Percentiles rank a stretch among this genome's conserved stretches.
phyloP scores from a whole-genome alignment of 1,140 invertebrate species.

The Hylaeus volcanicus region DNA sequence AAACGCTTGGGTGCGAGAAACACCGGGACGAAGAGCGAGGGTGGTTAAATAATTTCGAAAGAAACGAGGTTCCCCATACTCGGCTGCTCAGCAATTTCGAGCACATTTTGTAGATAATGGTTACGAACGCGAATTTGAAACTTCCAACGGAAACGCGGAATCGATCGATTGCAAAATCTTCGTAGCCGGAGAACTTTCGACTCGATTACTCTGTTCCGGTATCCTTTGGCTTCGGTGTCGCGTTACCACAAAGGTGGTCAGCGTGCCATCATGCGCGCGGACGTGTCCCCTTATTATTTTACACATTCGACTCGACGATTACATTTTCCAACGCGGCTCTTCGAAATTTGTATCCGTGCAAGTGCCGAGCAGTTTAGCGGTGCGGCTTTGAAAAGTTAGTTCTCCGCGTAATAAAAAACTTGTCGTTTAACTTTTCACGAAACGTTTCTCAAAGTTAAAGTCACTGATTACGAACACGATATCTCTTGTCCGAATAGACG shows the following conservation, averaged over 20 bases:
- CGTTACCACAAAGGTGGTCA: slow-evolving; percentile 71
- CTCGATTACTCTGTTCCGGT: slow-evolving; percentile 67
- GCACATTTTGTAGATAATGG: slow-evolving; percentile 4
- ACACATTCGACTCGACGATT: background rate
- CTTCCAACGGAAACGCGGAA: background rate
- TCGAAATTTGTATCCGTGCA: no score
- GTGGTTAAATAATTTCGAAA: slow-evolving; percentile 21
- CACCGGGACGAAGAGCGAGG: background rate
- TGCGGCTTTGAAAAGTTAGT: no score
- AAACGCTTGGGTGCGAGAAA: slow-evolving; percentile 2
- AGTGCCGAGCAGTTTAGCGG: no score
- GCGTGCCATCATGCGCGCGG: slow-evolving; percentile 53
- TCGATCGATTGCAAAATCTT: slow-evolving; percentile 64
- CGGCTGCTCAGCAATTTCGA: background rate
- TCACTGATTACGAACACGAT: background rate
- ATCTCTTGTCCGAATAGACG: slow-evolving; percentile 18
- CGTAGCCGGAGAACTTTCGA: slow-evolving; percentile 44
- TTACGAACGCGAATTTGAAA: background rate
- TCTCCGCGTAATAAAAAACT: no score
- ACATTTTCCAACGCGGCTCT: no score
- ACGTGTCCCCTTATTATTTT: slow-evolving; percentile 4
- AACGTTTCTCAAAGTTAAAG: no score
- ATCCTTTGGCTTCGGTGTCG: slow-evolving; percentile 72
- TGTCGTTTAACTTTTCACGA: no score
- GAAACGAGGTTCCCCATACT: background rate